Evolutionary conservation across 1,140 invertebrate species (phyloP).

Genomic region (Parapsyche elsis): DNA sequence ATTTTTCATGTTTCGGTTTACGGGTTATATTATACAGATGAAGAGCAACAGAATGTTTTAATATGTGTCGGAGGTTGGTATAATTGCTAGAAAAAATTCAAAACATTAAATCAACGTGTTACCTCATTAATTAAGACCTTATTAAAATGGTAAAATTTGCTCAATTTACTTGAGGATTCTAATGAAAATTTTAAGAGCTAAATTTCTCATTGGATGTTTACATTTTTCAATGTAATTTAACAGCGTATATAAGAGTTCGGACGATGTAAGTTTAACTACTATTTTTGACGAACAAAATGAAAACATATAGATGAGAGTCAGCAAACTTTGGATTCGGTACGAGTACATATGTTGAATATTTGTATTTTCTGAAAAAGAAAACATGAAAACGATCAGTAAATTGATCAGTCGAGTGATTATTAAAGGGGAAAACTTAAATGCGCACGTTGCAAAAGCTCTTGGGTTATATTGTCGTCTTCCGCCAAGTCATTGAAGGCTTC

Average conservation of each 20-base stretch:
- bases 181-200: constrained; percentile 62
- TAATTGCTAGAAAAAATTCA: constrained; percentile 45
- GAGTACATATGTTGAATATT: constrained; percentile 34
- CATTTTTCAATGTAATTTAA: constrained; percentile 62
- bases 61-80: constrained; percentile 40
- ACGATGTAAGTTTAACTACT: constrained; percentile 33
- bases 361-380: constrained; percentile 47
- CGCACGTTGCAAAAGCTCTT: constrained; percentile 43
- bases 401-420: neutral
- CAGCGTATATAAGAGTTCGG: constrained; percentile 61
- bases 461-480: constrained; percentile 60
- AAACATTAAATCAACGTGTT: neutral
- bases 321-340: constrained; percentile 22
- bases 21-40: constrained; percentile 39
- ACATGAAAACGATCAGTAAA: constrained; percentile 15
- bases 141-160: neutral
- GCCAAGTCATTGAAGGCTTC: constrained; percentile 63
- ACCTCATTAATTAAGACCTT: neutral
- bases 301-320: constrained; percentile 31
- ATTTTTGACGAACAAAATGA: constrained; percentile 28
- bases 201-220: constrained; percentile 60
- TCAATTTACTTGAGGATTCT: constrained; percentile 61
- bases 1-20: constrained; percentile 58
- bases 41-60: constrained; percentile 47
- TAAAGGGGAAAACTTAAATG: constrained; percentile 21